Percentiles rank a stretch among this genome's conserved stretches.
phyloP scores from a whole-genome alignment of 2,113 vertebrate species.

The Apodemus sylvaticus region DNA sequence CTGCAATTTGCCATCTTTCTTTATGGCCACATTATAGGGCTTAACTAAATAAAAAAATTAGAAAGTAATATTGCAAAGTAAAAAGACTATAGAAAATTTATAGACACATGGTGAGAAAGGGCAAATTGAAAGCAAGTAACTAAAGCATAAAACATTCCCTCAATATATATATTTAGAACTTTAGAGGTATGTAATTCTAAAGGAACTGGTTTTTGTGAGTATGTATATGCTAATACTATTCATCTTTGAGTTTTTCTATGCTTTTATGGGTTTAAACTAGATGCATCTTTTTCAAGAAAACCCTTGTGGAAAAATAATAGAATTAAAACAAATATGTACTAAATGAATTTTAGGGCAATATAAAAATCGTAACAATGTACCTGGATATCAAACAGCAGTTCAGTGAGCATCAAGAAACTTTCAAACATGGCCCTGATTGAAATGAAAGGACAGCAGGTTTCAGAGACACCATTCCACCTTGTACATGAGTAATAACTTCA shows the following conservation, averaged over 20 bases:
- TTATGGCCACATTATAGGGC: constrained; percentile 48
- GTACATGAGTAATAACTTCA: not conserved
- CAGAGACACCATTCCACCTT: not conserved
- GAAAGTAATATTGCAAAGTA: constrained; percentile 65
- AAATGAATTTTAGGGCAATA: not conserved
- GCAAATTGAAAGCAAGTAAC: constrained; percentile 32
- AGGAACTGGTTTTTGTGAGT: not conserved
- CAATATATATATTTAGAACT: constrained; percentile 1
- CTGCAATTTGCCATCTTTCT: constrained; percentile 59
- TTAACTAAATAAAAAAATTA: constrained; percentile 64
- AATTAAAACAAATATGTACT: constrained; percentile 6
- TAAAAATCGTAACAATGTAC: not conserved
- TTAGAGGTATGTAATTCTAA: constrained; percentile 2
- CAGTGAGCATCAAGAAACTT: not conserved
- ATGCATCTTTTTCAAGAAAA: not conserved
- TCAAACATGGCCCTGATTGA: not conserved
- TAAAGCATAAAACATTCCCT: constrained; percentile 29
- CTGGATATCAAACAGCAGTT: constrained; percentile 37
- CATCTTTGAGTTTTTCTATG: constrained; percentile 3
- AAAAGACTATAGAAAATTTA: constrained; percentile 55
- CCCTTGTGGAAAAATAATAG: not conserved
- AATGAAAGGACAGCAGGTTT: not conserved
- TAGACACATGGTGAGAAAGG: not conserved
- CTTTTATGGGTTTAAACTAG: not conserved
- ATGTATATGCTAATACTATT: not conserved